A percentile compares a stretch with the other conserved stretches of the same genome.
Conservation (phyloP, 2,113 vertebrate species). For the Tamias sibiricus region DNA sequence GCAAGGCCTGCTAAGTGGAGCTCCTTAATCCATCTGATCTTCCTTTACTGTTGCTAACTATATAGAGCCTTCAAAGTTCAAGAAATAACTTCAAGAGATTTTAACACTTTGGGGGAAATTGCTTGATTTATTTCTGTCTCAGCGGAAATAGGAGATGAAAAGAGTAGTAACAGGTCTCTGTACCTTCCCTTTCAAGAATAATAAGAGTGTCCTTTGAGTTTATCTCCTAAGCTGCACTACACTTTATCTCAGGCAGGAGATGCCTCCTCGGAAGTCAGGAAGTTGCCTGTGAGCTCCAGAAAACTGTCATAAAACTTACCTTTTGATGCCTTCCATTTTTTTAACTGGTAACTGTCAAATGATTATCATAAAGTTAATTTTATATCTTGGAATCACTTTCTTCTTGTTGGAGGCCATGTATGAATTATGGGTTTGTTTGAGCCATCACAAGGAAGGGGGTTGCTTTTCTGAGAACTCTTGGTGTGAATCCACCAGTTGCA, state of each 20-base stretch:
- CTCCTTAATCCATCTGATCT: not conserved
- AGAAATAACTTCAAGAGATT: not conserved
- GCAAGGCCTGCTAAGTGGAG: fast-evolving
- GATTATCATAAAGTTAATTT: not conserved
- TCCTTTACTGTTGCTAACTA: not conserved
- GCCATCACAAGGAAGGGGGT: too few species aligned
- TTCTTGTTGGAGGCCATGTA: not conserved
- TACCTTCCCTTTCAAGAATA: not conserved
- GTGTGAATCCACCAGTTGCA: too few species aligned
- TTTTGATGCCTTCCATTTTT: not conserved
- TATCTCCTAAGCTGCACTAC: not conserved
- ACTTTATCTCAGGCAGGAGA: not conserved
- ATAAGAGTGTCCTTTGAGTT: not conserved
- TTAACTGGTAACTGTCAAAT: not conserved
- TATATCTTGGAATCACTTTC: not conserved
- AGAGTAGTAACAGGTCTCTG: not conserved
- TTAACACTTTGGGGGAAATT: not conserved
- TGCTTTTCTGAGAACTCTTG: too few species aligned
- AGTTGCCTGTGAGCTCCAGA: not conserved
- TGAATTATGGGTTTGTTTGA: too few species aligned
- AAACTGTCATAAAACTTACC: not conserved
- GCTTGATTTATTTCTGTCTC: not conserved
- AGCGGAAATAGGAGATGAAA: not conserved
- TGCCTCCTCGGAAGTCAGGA: too few species aligned
- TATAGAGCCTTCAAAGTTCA: not conserved